A percentile compares a stretch with the other conserved stretches of the same genome.
Evolutionary conservation across 2,888 invertebrate species (phyloP).

Genomic region (Synergus umbraculus): DNA sequence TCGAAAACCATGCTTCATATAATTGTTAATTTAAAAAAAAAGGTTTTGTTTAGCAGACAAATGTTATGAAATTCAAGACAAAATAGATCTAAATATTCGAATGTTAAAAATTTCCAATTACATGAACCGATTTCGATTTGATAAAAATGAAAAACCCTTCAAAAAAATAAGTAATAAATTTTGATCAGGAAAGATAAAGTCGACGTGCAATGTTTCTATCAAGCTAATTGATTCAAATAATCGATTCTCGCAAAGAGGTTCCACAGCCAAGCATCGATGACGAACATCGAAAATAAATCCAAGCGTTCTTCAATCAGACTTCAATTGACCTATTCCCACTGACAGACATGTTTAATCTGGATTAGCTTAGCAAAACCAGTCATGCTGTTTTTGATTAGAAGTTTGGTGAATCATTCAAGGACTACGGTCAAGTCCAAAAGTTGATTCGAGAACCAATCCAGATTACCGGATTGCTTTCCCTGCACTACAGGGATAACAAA

Average conservation of each 20-base stretch:
- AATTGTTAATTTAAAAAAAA: background rate
- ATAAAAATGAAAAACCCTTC: background rate
- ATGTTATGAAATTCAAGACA: background rate
- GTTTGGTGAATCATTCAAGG: background rate
- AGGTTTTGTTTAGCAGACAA: background rate
- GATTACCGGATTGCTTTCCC: background rate
- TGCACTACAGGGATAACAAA: too few species aligned
- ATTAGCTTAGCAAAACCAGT: constrained; percentile 14
- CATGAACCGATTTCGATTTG: too few species aligned
- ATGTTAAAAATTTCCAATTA: background rate
- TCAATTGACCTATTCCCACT: constrained; percentile 29
- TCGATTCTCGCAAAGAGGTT: constrained; percentile 37
- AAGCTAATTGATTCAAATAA: constrained; percentile 27
- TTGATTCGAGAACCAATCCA: background rate
- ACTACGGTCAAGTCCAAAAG: background rate
- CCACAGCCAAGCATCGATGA: constrained; percentile 41
- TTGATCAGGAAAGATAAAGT: background rate
- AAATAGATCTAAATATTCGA: background rate
- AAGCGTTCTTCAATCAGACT: background rate
- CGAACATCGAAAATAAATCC: constrained; percentile 34
- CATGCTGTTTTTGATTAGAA: background rate
- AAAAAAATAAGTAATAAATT: background rate
- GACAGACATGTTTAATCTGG: constrained; percentile 11
- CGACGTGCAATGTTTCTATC: constrained; percentile 22
- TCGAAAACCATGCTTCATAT: background rate